Evolutionary conservation across 2,888 invertebrate species (phyloP), one percentile per base, ranked within the genome.

Genomic region (Euzetes globulus): DNA sequence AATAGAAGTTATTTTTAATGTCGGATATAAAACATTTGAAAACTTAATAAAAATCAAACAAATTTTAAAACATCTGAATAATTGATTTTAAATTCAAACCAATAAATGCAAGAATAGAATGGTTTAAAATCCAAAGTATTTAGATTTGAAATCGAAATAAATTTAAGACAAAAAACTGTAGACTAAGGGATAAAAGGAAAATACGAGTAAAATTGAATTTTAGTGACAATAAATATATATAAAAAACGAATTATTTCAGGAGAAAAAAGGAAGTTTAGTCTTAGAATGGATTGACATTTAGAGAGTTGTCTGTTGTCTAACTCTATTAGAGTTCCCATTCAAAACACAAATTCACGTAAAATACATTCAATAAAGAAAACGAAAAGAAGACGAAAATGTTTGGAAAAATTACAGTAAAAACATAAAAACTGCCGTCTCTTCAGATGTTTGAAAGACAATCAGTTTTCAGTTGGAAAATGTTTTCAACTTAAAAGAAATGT

Each of bases 221-320:
- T 58, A n/a, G 25, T 27, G 58, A 27, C 58, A 58, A 58, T 58
- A 58, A 58, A 58, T 58, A 58, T 27, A 58, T 58, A 52, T 52
- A 52, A 58, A 58, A 58, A 27, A 58, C 22, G 27, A 58, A 27
- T 27, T 58, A 58, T 27, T 58, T 27, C 2, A 19, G 27, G 3
- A 58, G 17, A 52, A n/a, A 17, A 50, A 58, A 22, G 4, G 19
- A 15, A 58, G 22, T 58, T 58, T 58, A 27, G 58, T 27, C 17
- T 58, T 58, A 4, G 4, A 55, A 55, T 58, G 27, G 58, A 58
- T 27, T 58, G 58, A 58, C 58, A 58, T 58, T 19, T 58, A 27
- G 58, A 25, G 27, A 27, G 58, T 27, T 58, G 58, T 25, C 58
- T 58, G 58, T 58, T 58, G 58, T 58, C 58, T 58, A 13, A 58